Base-by-base conservation (phyloP, 2,113 vertebrate species). In the Noturus placidus region DNA sequence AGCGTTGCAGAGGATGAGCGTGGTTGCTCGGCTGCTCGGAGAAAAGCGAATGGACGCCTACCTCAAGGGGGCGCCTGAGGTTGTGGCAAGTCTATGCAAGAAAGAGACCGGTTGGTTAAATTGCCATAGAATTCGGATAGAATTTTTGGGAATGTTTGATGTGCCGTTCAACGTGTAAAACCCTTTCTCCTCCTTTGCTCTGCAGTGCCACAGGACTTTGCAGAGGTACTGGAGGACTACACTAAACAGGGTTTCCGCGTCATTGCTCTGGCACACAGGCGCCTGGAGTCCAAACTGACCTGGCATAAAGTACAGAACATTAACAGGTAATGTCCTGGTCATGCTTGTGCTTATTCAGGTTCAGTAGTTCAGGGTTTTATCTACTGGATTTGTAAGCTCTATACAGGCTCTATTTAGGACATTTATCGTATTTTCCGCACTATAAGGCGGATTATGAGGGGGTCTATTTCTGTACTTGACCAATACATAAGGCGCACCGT, bases 221-320 rank as follows among this genome's bases (percentile, higher is more conserved):
- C 96, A 42, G 91, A 92, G 84, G 95, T 99, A 92, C 92, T 99
- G 92, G 98, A 99, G 91, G 95, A 96, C 56, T 99, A 97, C 93
- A 99, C 98, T 6, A 98, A 96, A 93, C 96, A 98, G 91, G 98
- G 98, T 86, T 98, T 98, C 92, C 95, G 98, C 89, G 98, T 99
- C 92, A 99, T 99, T 76, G 98, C 97, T 88, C 94, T 99, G 89
- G 98, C 98, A 90, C 98, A 98, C 92, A 95, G 97, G 87, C 97
- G 97, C 88, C 90, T 99, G 86, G 97, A 98, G 91, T 97, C 97
- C 85, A 99, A 97, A 93, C 94, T 99, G 88, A 96, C 95, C 0
- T 99, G 98, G 98, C 98, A 99, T 92, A 98, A 97, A 96, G 96
- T 99, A 72, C 98, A 99, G 93, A 97, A 97, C 84, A 91, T 98